Conservation (phyloP, 2,797 vertebrate genomes). For the Acanthopagrus latus region DNA sequence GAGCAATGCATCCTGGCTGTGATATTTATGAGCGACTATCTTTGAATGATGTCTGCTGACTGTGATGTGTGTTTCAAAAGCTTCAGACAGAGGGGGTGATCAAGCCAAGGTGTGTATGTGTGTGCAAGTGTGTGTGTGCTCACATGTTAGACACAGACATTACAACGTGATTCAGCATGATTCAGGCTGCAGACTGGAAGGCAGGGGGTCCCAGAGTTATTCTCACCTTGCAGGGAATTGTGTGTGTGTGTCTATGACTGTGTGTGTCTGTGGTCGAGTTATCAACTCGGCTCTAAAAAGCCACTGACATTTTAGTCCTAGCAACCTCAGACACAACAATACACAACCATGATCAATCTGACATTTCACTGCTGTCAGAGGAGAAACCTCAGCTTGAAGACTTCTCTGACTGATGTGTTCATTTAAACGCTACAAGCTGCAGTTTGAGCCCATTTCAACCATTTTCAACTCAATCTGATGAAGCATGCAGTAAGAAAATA, state of each 20-base stretch:
- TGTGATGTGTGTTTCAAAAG: slow-evolving; percentile 41
- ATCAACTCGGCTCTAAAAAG: slow-evolving; percentile 37
- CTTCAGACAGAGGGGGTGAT: slow-evolving; percentile 19
- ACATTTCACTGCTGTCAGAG: neutral
- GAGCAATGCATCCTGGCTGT: slow-evolving; percentile 64
- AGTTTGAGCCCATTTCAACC: neutral
- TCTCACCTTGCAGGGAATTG: slow-evolving; percentile 46
- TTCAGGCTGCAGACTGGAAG: slow-evolving; percentile 52
- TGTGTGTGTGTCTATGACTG: slow-evolving; percentile 12
- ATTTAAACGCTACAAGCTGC: neutral
- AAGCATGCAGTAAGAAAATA: too few species aligned
- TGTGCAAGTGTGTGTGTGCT: slow-evolving; percentile 16
- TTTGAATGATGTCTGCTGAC: slow-evolving; percentile 64
- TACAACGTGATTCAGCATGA: slow-evolving; percentile 70
- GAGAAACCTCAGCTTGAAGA: neutral
- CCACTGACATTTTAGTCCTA: slow-evolving; percentile 50
- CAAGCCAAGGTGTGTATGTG: slow-evolving; percentile 1
- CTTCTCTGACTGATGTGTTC: neutral
- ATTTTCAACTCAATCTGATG: too few species aligned
- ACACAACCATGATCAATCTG: slow-evolving; percentile 36
- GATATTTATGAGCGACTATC: slow-evolving; percentile 76
- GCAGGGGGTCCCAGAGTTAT: slow-evolving; percentile 58
- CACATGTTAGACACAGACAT: neutral
- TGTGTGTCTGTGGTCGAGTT: slow-evolving; percentile 10
- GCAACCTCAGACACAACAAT: slow-evolving; percentile 70